These are phyloP conservation scores for Lepus timidus DNA, from an alignment of 2,113 vertebrate species.

Conservation along the genomic window DNA sequence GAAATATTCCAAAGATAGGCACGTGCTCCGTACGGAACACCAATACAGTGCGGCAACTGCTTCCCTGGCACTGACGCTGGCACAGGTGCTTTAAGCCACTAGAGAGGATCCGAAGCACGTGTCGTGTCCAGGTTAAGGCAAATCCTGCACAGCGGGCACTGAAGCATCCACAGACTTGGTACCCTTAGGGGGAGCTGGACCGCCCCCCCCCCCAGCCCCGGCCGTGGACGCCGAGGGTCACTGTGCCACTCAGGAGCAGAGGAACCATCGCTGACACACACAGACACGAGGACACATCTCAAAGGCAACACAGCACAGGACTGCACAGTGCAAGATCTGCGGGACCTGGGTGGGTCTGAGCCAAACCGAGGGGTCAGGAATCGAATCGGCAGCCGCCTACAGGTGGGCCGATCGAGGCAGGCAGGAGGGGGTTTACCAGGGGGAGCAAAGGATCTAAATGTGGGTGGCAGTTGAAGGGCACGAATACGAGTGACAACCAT, in stretches of 20 bases:
- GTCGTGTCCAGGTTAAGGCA: neutral
- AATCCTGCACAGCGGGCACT: neutral
- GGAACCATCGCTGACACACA: fast-evolving
- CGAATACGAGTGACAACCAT: neutral
- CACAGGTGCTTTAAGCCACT: no score
- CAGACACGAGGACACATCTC: fast-evolving
- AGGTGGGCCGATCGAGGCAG: neutral
- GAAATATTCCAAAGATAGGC: no score
- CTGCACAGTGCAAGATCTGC: fast-evolving
- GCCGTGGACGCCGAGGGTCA: neutral
- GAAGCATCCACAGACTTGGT: neutral
- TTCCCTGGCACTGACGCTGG: neutral
- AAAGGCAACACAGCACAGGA: no score
- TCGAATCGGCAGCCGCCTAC: fast-evolving
- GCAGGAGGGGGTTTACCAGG: fast-evolving
- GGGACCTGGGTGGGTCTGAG: neutral
- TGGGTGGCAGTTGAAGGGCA: neutral
- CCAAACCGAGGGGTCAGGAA: neutral
- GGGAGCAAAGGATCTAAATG: neutral
- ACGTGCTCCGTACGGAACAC: neutral
- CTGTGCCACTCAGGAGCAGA: fast-evolving
- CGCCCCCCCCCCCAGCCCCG: no score
- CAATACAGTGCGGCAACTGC: neutral
- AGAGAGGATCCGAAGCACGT: neutral
- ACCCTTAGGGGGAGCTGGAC: neutral